phyloP scores from a whole-genome alignment of 1,140 invertebrate genomes.

The Drosophila parabipectinata region DNA sequence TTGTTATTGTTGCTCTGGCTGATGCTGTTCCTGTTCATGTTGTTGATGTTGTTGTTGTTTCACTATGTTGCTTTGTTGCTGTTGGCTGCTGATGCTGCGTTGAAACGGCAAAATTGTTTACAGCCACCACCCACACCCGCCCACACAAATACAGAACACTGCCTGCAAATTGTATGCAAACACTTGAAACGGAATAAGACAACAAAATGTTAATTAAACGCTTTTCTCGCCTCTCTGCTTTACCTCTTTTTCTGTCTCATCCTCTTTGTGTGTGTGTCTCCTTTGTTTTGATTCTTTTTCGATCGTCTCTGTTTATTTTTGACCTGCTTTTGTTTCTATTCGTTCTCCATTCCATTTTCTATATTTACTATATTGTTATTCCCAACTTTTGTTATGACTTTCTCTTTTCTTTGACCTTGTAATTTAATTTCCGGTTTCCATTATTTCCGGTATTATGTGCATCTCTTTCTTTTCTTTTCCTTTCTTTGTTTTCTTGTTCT shows the following conservation, averaged over 20 bases:
- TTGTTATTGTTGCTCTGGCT: constrained; percentile 41
- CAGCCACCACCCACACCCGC: constrained; percentile 27
- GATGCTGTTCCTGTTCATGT: constrained; percentile 26
- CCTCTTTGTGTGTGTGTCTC: not conserved
- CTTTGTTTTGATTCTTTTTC: not conserved
- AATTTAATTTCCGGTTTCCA: not conserved
- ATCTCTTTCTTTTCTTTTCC: not conserved
- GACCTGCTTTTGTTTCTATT: not conserved
- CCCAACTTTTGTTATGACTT: not conserved
- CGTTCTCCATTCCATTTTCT: not conserved
- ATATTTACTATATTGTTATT: not conserved
- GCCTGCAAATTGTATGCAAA: constrained; percentile 71
- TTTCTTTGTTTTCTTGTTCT: not conserved
- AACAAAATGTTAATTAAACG: constrained; percentile 52
- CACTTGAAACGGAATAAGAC: constrained; percentile 46
- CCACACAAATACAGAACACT: constrained; percentile 50
- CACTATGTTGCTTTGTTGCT: constrained; percentile 66
- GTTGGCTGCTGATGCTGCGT: constrained; percentile 33
- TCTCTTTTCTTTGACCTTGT: not conserved
- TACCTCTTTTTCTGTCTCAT: constrained; percentile 2
- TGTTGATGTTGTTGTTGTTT: constrained; percentile 55
- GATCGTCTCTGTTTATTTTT: constrained; percentile 6
- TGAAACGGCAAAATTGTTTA: constrained; percentile 60
- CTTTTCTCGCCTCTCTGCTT: constrained; percentile 22
- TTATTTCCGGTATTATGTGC: not conserved